A percentile compares a stretch with the other conserved stretches of the same genome.
These are phyloP conservation scores for Lophotis ruficrista DNA, from an alignment of 2,113 vertebrate species.

Conservation along the genomic window DNA sequence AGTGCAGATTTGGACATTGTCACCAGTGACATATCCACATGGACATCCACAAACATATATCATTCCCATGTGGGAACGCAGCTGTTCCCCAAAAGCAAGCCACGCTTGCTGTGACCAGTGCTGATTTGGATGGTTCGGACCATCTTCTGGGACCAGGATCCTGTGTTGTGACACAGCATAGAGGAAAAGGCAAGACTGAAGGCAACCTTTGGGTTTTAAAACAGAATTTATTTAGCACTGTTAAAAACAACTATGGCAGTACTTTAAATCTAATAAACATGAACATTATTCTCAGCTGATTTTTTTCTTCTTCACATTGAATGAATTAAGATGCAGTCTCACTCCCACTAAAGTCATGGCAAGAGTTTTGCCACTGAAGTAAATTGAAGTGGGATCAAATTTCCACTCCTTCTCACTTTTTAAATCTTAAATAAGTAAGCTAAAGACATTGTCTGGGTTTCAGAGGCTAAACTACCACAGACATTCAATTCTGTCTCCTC, in stretches of 20 bases:
- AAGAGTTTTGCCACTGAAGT: neutral
- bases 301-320: neutral
- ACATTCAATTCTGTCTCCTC: neutral
- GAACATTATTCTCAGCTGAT: neutral
- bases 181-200: neutral
- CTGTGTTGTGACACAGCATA: neutral
- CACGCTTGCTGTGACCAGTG: neutral
- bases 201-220: neutral
- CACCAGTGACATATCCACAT: neutral
- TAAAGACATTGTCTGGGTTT: neutral
- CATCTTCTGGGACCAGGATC: neutral
- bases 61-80: accelerated
- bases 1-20: neutral
- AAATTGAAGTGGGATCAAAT: neutral
- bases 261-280: neutral
- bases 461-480: neutral
- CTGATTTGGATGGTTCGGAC: neutral
- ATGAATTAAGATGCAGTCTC: neutral
- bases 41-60: neutral
- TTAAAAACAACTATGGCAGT: neutral
- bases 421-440: neutral
- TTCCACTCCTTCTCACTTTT: neutral
- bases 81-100: neutral
- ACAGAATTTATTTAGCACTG: neutral
- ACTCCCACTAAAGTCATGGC: neutral